Evolutionary conservation across 2,888 invertebrate species (phyloP).

Genomic region (Xanthia togata): DNA sequence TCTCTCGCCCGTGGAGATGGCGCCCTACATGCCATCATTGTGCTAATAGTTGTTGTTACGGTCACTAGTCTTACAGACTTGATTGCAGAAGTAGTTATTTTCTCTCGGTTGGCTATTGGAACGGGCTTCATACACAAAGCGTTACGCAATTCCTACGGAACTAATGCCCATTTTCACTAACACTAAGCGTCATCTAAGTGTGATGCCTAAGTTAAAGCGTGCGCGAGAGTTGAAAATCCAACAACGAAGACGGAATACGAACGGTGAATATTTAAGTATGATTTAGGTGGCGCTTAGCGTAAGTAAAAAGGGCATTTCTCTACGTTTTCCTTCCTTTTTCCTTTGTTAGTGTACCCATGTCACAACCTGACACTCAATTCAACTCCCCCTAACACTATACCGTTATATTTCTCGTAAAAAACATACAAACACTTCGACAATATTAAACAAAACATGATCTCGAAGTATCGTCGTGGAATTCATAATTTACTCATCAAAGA

Average conservation of each 20-base stretch:
- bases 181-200: too few species aligned
- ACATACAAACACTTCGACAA: constrained; percentile 3
- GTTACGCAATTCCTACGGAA: too few species aligned
- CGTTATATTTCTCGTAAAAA: neutral
- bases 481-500: constrained; percentile 51
- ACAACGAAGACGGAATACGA: too few species aligned
- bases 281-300: neutral
- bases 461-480: constrained; percentile 33
- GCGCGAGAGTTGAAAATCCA: too few species aligned
- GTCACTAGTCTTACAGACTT: neutral
- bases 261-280: neutral
- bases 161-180: too few species aligned
- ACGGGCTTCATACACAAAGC: neutral
- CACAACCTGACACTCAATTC: neutral
- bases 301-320: neutral
- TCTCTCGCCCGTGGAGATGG: too few species aligned
- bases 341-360: neutral
- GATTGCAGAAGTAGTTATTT: neutral
- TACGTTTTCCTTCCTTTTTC: neutral
- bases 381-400: neutral
- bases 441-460: constrained; percentile 8
- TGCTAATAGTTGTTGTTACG: too few species aligned
- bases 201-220: too few species aligned
- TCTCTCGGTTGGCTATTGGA: neutral
- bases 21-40: too few species aligned